Conservation (phyloP, 2,888 invertebrate species). For the Amiota communis region DNA sequence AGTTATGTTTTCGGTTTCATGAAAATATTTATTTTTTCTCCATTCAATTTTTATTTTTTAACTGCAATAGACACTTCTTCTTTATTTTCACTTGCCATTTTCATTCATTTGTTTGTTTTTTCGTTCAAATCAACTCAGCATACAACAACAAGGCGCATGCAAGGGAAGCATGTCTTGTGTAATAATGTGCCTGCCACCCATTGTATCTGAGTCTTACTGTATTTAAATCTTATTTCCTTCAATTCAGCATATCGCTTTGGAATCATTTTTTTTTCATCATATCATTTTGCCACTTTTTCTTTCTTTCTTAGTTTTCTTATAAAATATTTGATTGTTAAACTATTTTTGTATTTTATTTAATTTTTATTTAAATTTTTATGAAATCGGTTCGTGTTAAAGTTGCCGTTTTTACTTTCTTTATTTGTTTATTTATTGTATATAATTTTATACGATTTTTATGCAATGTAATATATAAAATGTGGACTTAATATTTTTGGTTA, state of each 20-base stretch:
- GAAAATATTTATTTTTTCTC: background rate
- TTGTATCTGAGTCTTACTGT: background rate
- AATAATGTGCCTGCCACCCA: too few species aligned
- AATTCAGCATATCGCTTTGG: background rate
- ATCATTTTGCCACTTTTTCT: background rate
- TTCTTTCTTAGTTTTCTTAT: slow-evolving; percentile 1
- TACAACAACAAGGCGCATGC: too few species aligned
- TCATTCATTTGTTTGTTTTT: background rate
- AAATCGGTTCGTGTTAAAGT: slow-evolving; percentile 19
- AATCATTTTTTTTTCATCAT: slow-evolving; percentile 33
- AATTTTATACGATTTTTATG: slow-evolving; percentile 21
- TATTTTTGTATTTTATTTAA: slow-evolving; percentile 18
- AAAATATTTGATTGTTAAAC: slow-evolving; percentile 15
- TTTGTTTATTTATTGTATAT: slow-evolving; percentile 39
- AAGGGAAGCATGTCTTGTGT: background rate
- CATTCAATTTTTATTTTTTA: slow-evolving; percentile 16
- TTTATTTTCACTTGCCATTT: too few species aligned
- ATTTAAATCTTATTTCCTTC: slow-evolving; percentile 8
- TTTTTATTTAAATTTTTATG: slow-evolving; percentile 23
- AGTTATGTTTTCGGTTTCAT: background rate
- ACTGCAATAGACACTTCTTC: background rate
- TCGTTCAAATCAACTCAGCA: background rate
- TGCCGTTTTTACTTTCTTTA: slow-evolving; percentile 39
- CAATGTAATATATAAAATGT: background rate
- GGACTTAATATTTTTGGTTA: slow-evolving; percentile 71